A percentile compares a stretch with the other conserved stretches of the same genome.
Conservation (phyloP, 2,888 invertebrate genomes). For the Zygaena filipendulae region DNA sequence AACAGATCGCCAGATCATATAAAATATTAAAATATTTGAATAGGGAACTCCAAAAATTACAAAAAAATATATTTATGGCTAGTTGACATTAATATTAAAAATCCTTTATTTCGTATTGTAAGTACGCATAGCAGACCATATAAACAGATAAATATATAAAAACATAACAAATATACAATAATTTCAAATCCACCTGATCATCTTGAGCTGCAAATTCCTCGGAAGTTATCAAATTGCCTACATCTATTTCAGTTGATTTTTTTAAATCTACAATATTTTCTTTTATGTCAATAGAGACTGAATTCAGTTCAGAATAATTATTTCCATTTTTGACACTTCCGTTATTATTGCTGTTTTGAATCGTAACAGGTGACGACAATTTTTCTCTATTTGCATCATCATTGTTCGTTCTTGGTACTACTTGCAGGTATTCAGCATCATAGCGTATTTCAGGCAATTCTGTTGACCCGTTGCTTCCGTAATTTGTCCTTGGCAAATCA, state of each 20-base stretch:
- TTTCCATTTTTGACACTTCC: conserved; percentile 9
- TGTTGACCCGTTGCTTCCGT: conserved; percentile 26
- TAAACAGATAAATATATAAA: conserved; percentile 49
- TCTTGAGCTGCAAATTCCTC: conserved; percentile 32
- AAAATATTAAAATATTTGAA: conserved; percentile 6
- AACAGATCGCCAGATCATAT: no score
- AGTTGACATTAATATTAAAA: conserved; percentile 21
- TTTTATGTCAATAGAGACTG: no score
- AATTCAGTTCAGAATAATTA: conserved; percentile 17
- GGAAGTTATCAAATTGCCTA: no score
- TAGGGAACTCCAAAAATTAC: conserved; percentile 8
- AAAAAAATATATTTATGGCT: neutral
- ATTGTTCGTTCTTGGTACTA: conserved; percentile 20
- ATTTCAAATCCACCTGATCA: conserved; percentile 56
- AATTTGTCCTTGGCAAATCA: conserved; percentile 24
- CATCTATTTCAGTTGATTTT: no score
- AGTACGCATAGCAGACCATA: conserved; percentile 44
- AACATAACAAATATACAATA: conserved; percentile 51
- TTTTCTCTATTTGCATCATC: no score
- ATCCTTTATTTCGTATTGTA: conserved; percentile 41
- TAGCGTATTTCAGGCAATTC: conserved; percentile 33
- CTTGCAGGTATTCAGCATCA: conserved; percentile 35
- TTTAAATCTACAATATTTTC: no score
- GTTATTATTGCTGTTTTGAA: conserved; percentile 11
- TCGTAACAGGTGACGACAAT: no score